phyloP scores from a whole-genome alignment of 2,888 invertebrate genomes.

The Acleris literana region DNA sequence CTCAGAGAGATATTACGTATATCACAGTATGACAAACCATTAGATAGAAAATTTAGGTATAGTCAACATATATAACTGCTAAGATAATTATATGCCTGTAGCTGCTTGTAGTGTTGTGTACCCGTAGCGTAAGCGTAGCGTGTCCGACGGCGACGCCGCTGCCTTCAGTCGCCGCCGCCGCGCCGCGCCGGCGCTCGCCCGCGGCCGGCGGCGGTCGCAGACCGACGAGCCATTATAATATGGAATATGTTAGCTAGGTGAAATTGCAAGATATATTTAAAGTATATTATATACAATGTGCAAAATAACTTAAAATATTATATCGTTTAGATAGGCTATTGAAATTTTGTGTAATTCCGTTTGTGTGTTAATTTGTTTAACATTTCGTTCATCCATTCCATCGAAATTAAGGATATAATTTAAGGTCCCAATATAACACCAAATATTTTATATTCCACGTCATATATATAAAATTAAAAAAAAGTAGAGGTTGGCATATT shows the following conservation, averaged over 20 bases:
- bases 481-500: slow-evolving; percentile 52
- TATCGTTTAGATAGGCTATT: slow-evolving; percentile 75
- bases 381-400: slow-evolving; percentile 53
- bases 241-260: slow-evolving; percentile 67
- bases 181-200: no score
- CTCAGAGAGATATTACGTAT: slow-evolving; percentile 57
- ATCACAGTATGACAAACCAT: slow-evolving; percentile 61
- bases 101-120: slow-evolving; percentile 65
- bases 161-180: slow-evolving; percentile 59
- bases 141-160: slow-evolving; percentile 47
- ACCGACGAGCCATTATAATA: slow-evolving; percentile 53
- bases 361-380: slow-evolving; percentile 40
- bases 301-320: slow-evolving; percentile 51
- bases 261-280: slow-evolving; percentile 71
- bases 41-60: slow-evolving; percentile 79
- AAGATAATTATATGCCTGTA: slow-evolving; percentile 68
- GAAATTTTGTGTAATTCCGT: slow-evolving; percentile 55
- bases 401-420: slow-evolving; percentile 58
- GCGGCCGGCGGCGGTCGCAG: background rate
- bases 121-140: slow-evolving; percentile 49
- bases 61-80: slow-evolving; percentile 60
- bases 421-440: slow-evolving; percentile 73
- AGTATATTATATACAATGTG: slow-evolving; percentile 67
- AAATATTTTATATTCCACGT: slow-evolving; percentile 62
- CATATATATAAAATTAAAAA: slow-evolving; percentile 47